These are phyloP conservation scores for Ochropleura plecta DNA, from an alignment of 2,888 invertebrate genomes.

Conservation along the genomic window DNA sequence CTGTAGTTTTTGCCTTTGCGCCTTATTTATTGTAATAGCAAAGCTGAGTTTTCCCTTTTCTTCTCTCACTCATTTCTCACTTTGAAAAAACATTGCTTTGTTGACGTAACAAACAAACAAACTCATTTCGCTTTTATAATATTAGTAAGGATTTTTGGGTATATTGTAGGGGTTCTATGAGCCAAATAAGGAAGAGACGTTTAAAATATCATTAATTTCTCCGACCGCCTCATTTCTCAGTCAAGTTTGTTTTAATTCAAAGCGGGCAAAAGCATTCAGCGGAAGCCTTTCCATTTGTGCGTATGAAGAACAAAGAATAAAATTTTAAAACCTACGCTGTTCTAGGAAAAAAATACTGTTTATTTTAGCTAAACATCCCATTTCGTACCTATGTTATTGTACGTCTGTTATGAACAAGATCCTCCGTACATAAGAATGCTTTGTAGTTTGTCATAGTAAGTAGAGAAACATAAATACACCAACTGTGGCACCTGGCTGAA, in stretches of 20 bases:
- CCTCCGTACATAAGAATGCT: neutral
- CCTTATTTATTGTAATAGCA: no score
- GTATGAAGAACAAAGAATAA: slow-evolving; percentile 30
- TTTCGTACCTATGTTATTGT: neutral
- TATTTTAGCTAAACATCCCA: neutral
- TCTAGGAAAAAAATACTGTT: slow-evolving; percentile 22
- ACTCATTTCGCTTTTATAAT: no score
- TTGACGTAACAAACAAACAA: no score
- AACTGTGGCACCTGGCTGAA: neutral
- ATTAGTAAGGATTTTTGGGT: neutral
- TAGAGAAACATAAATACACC: neutral
- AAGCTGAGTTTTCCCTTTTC: no score
- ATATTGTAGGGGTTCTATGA: slow-evolving; percentile 17
- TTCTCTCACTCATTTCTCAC: no score
- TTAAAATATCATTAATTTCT: slow-evolving; percentile 46
- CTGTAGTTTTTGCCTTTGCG: no score
- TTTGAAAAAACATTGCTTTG: no score
- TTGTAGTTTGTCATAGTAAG: neutral
- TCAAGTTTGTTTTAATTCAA: slow-evolving; percentile 39
- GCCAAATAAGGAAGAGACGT: neutral
- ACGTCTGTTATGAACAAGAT: neutral
- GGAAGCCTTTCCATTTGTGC: slow-evolving; percentile 22
- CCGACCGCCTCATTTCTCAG: slow-evolving; percentile 30
- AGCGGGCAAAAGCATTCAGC: slow-evolving; percentile 29
- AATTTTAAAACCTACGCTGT: neutral